Conservation (phyloP, 2,113 vertebrate species). For the Bucco capensis region DNA sequence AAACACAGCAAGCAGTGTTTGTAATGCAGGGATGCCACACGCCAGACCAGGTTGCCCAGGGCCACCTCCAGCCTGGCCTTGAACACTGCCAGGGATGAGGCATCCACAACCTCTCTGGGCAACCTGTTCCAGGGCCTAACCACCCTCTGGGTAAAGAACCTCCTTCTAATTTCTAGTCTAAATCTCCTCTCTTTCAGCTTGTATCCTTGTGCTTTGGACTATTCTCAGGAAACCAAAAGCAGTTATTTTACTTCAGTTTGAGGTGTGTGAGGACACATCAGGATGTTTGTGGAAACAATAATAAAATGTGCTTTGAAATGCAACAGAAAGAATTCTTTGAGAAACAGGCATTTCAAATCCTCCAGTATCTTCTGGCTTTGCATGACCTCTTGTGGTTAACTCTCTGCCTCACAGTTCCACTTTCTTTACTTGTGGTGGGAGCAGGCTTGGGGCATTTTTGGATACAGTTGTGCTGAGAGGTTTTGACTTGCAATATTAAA, state of each 20-base stretch:
- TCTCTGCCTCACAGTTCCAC: not conserved
- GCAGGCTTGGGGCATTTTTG: accelerated
- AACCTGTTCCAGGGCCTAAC: too few species aligned
- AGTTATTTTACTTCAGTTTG: not conserved
- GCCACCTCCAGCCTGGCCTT: too few species aligned
- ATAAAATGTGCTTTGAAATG: not conserved
- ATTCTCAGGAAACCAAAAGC: not conserved
- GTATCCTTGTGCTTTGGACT: not conserved
- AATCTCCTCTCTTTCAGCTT: too few species aligned
- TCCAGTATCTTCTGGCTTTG: not conserved
- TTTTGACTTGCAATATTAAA: not conserved
- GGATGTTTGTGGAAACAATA: not conserved
- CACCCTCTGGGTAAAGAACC: too few species aligned
- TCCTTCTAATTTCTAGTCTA: too few species aligned
- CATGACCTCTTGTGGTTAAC: conserved; percentile 30
- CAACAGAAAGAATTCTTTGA: accelerated
- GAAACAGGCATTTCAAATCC: accelerated
- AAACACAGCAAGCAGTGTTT: not conserved
- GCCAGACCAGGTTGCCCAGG: too few species aligned
- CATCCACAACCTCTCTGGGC: too few species aligned
- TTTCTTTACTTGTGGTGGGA: accelerated
- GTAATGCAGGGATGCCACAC: too few species aligned
- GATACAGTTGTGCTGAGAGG: not conserved
- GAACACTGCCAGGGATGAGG: too few species aligned
- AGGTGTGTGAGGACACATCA: not conserved